Percentiles rank a stretch among this genome's conserved stretches.
Evolutionary conservation across 1,140 invertebrate species (phyloP).

Genomic region (Harlomillsia oculata): DNA sequence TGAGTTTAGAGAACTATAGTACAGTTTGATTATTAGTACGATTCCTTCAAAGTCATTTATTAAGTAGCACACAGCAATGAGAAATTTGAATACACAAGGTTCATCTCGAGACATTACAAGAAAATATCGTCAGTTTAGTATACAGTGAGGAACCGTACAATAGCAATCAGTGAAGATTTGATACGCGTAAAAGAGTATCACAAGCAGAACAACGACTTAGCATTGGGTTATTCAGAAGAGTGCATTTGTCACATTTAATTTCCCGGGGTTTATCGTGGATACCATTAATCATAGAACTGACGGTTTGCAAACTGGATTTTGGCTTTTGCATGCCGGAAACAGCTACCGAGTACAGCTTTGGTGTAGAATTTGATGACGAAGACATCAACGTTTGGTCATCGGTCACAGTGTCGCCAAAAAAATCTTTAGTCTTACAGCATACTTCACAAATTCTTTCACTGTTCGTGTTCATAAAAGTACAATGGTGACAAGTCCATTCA

Average conservation of each 20-base stretch:
- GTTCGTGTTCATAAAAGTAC: slow-evolving; percentile 18
- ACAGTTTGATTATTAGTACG: too few species aligned
- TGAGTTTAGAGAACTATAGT: too few species aligned
- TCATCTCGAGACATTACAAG: too few species aligned
- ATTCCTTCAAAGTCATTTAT: too few species aligned
- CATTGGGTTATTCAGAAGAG: neutral
- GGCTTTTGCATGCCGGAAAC: too few species aligned
- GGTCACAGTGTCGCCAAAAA: slow-evolving; percentile 12
- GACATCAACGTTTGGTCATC: too few species aligned
- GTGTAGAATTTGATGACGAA: too few species aligned
- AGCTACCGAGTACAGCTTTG: too few species aligned
- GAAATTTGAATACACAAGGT: too few species aligned
- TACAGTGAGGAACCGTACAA: neutral
- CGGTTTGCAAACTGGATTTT: too few species aligned
- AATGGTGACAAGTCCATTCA: slow-evolving; percentile 18
- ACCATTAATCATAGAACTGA: too few species aligned
- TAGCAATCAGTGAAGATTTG: neutral
- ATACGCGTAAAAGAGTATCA: neutral
- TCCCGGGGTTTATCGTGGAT: neutral
- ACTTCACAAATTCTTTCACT: slow-evolving; percentile 23
- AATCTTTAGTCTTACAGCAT: slow-evolving; percentile 29
- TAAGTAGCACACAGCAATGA: too few species aligned
- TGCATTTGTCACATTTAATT: neutral
- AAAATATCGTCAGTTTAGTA: neutral
- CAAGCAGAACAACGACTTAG: neutral